Conservation (phyloP, 2,888 invertebrate genomes). For the Drosophila hamatofila region DNA sequence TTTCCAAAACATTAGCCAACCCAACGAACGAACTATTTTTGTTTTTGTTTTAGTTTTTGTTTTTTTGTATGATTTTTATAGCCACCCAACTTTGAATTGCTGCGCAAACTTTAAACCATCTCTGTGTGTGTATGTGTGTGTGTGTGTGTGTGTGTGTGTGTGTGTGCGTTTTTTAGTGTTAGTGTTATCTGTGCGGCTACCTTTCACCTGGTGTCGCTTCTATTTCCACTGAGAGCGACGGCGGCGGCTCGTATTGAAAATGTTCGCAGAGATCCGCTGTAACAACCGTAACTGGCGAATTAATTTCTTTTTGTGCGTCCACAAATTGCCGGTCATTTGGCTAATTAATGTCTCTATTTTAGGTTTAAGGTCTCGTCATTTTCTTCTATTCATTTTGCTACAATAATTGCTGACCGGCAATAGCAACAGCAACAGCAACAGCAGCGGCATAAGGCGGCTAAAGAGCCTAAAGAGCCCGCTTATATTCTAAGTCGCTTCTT, state of each 20-base stretch:
- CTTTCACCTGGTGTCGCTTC: conserved; percentile 61
- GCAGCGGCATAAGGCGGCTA: conserved; percentile 11
- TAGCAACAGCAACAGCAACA: background rate
- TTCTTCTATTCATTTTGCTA: conserved; percentile 51
- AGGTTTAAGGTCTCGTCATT: conserved; percentile 68
- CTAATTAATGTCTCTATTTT: conserved; percentile 81
- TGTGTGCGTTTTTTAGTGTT: too few relatives aligned
- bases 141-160: too few relatives aligned
- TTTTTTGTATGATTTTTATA: conserved; percentile 14
- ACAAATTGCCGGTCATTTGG: conserved; percentile 76
- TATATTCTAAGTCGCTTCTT: conserved; percentile 51
- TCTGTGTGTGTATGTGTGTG: too few relatives aligned
- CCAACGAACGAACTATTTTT: conserved; percentile 13
- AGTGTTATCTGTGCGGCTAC: too few relatives aligned
- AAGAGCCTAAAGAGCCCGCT: conserved; percentile 51
- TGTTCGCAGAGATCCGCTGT: conserved; percentile 59
- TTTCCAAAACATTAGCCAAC: conserved; percentile 71
- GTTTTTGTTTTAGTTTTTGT: background rate
- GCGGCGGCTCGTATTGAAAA: conserved; percentile 34
- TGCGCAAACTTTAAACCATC: conserved; percentile 54
- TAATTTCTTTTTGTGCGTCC: conserved; percentile 70
- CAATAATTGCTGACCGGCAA: conserved; percentile 43
- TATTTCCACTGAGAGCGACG: conserved; percentile 24
- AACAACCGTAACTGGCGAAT: conserved; percentile 80
- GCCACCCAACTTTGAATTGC: conserved; percentile 45